Base-by-base conservation (phyloP, 92 coral and sea anemone genomes). In the Epizoanthus scotinus region DNA sequence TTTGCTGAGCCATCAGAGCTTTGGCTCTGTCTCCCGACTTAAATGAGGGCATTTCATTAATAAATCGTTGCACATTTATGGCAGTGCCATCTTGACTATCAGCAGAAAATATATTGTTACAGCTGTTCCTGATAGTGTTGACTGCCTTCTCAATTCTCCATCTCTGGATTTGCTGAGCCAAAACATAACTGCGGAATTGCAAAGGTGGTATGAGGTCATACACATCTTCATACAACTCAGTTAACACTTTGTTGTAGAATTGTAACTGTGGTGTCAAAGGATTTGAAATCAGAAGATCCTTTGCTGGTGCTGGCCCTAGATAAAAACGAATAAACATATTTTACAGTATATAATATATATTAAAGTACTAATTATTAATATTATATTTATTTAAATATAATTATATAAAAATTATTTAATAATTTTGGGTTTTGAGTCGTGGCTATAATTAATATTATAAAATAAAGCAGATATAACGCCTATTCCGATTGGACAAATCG, bases 31-130 rank as follows among this genome's bases (percentile, higher is more conserved):
- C 67, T 18, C 85, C 69, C 13, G 58, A 21, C 26, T 69, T 18
- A 19, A 52, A 55, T 10, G 68, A 17, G n/a, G 56, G 10, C 19
- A 67, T 12, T 24, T 68, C 58, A 19, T 40, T 14, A 36, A 31
- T 31, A 40, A 54, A 81, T 52, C 19, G 69, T 81, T 67, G 84
- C 18, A 81, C 78, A 79, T 79, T 79, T 34, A 2, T 79, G 15
- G 84, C 65, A 22, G 67, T 81, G 63, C 78, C 78, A 81, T 66
- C 66, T 49, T 67, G 38, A 65, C 78, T 81, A 20, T 81, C 68
- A 17, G 3, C 17, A 19, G 40, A 53, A 44, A 55, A 47, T 6
- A 81, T 20, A 50, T 81, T 81, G 28, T 67, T 21, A 49, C 14
- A 63, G 29, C 71, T 81, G 49, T 31, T 53, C 13, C 52, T 40